Conservation (phyloP, 2,113 vertebrate genomes). For the Thamnophis sirtalis region DNA sequence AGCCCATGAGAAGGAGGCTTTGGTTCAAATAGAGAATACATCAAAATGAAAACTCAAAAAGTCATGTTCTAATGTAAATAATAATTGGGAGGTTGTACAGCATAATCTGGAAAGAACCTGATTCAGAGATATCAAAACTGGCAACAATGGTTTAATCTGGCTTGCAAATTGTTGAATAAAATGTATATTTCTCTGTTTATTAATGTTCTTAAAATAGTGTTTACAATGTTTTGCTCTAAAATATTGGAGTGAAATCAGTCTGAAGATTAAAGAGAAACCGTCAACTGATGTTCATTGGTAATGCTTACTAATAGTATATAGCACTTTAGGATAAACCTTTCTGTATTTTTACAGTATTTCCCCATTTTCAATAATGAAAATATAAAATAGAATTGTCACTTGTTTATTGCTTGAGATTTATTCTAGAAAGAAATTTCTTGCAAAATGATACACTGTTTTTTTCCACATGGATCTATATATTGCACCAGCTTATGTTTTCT, state of each 20-base stretch:
- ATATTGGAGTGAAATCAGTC: background rate
- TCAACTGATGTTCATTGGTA: background rate
- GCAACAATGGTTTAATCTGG: background rate
- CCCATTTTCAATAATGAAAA: background rate
- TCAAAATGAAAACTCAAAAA: conserved; percentile 3
- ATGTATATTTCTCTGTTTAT: background rate
- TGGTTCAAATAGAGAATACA: conserved; percentile 27
- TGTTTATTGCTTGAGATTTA: background rate
- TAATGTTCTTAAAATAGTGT: background rate
- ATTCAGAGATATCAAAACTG: background rate
- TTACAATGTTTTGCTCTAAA: background rate
- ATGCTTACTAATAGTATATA: background rate
- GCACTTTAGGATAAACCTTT: background rate
- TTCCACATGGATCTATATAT: background rate
- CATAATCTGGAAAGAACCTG: conserved; percentile 38
- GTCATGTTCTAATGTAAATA: conserved; percentile 3
- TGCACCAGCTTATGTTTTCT: background rate
- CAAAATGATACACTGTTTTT: background rate
- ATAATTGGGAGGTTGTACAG: conserved; percentile 6
- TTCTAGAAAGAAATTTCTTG: background rate
- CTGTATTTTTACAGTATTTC: background rate
- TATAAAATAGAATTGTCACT: background rate
- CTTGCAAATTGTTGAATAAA: background rate
- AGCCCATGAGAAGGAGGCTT: conserved; percentile 22
- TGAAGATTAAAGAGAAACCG: background rate